phyloP scores from a whole-genome alignment of 2,888 invertebrate genomes.

The Poecilobothrus nobilitatus region DNA sequence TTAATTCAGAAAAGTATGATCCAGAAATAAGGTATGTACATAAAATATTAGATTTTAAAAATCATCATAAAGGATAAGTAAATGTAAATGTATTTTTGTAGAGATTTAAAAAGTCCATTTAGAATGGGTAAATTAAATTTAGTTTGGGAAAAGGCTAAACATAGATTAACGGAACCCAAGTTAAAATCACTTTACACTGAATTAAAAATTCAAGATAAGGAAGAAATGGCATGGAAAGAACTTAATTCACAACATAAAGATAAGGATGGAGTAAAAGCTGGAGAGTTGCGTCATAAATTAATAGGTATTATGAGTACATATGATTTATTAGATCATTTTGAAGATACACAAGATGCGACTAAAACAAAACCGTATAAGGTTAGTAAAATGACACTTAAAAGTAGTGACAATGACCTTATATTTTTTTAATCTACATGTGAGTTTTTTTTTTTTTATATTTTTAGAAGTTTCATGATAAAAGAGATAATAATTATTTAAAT shows the following conservation, averaged over 20 bases:
- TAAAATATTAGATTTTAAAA: too few relatives aligned
- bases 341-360: conserved; percentile 53
- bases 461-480: conserved; percentile 36
- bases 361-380: conserved; percentile 41
- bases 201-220: conserved; percentile 85
- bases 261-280: conserved; percentile 77
- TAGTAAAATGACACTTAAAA: background rate
- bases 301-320: conserved; percentile 75
- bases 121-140: conserved; percentile 84
- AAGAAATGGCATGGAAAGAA: conserved; percentile 77
- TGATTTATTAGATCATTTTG: conserved; percentile 70
- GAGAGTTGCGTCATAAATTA: conserved; percentile 68
- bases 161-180: conserved; percentile 72
- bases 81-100: background rate
- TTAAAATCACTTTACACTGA: conserved; percentile 80
- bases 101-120: conserved; percentile 73
- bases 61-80: too few relatives aligned
- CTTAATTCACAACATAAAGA: conserved; percentile 74
- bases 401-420: background rate
- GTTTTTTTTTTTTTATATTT: conserved; percentile 20
- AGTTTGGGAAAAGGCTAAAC: conserved; percentile 82
- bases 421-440: background rate
- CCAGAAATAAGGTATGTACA: conserved; percentile 50
- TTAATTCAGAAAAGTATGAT: conserved; percentile 35
- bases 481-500: conserved; percentile 53